These are phyloP conservation scores for Zelostemma sp. DNA, from an alignment of 1,140 invertebrate genomes.

Conservation along the genomic window DNA sequence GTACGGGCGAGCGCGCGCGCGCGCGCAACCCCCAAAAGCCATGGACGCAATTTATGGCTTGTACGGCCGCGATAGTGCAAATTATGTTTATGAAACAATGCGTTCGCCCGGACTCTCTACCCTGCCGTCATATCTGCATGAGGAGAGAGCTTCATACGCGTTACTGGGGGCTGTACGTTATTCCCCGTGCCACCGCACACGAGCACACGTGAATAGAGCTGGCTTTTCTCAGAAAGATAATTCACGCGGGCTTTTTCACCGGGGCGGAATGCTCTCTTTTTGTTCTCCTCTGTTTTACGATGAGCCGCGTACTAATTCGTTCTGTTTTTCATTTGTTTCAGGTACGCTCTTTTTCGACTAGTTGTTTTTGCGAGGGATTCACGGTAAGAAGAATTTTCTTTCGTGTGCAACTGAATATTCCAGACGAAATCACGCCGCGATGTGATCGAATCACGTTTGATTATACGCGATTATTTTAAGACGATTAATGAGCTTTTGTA, in stretches of 20 bases:
- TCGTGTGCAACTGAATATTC: too few species aligned
- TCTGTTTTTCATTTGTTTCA: conserved; percentile 1
- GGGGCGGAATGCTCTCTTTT: too few species aligned
- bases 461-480: too few species aligned
- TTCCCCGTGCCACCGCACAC: conserved; percentile 1
- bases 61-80: conserved; percentile 57
- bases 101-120: conserved; percentile 20
- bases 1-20: too few species aligned
- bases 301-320: conserved; percentile 7
- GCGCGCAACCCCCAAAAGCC: conserved; percentile 29
- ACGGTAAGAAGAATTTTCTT: too few species aligned
- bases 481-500: too few species aligned
- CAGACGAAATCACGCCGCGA: too few species aligned
- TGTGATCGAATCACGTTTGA: too few species aligned
- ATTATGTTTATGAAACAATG: conserved; percentile 67
- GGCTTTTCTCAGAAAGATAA: conserved; percentile 40
- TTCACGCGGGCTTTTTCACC: conserved; percentile 9
- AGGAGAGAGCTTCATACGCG: conserved; percentile 21
- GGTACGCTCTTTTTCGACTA: too few species aligned
- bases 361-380: too few species aligned
- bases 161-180: conserved; percentile 20
- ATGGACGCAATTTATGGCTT: conserved; percentile 52
- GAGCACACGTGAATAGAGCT: conserved; percentile 16
- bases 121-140: conserved; percentile 5
- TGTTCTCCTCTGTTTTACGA: neutral